phyloP scores from a whole-genome alignment of 2,797 vertebrate genomes.

The Bovichtus variegatus region DNA sequence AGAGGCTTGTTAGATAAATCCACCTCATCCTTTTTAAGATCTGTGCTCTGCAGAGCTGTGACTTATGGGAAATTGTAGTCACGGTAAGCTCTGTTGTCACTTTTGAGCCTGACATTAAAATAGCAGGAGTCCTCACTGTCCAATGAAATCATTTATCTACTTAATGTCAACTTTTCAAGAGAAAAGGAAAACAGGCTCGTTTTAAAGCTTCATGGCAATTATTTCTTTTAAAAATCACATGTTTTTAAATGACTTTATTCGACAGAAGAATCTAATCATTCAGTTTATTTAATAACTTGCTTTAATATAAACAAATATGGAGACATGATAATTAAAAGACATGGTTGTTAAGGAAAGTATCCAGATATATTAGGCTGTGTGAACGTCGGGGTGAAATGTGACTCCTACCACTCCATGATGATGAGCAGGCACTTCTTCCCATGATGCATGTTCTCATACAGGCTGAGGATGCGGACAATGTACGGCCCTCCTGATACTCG shows the following conservation, averaged over 20 bases:
- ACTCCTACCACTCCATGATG: slow-evolving; percentile 96
- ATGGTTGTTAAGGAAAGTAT: background rate
- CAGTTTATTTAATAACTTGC: background rate
- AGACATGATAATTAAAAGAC: background rate
- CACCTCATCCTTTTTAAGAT: background rate
- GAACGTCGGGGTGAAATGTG: slow-evolving; percentile 1
- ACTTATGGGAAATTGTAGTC: background rate
- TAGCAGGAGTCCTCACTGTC: background rate
- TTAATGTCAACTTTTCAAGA: background rate
- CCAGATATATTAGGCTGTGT: background rate
- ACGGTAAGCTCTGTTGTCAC: background rate
- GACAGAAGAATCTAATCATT: background rate
- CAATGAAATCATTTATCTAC: background rate
- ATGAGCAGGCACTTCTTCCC: slow-evolving; percentile 97
- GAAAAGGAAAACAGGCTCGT: too few relatives aligned
- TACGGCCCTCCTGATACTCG: slow-evolving; percentile 92
- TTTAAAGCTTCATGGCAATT: too few relatives aligned
- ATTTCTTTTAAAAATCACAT: too few relatives aligned
- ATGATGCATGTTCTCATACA: slow-evolving; percentile 97
- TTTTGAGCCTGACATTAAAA: background rate
- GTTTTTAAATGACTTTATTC: background rate
- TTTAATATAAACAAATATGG: background rate
- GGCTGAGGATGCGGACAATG: slow-evolving; percentile 93
- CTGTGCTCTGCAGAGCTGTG: background rate
- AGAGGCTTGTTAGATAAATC: background rate